Evolutionary conservation across 2,797 vertebrate genomes (phyloP), one percentile per base, ranked within the genome.

Genomic region (Peromyscus nudipes): DNA sequence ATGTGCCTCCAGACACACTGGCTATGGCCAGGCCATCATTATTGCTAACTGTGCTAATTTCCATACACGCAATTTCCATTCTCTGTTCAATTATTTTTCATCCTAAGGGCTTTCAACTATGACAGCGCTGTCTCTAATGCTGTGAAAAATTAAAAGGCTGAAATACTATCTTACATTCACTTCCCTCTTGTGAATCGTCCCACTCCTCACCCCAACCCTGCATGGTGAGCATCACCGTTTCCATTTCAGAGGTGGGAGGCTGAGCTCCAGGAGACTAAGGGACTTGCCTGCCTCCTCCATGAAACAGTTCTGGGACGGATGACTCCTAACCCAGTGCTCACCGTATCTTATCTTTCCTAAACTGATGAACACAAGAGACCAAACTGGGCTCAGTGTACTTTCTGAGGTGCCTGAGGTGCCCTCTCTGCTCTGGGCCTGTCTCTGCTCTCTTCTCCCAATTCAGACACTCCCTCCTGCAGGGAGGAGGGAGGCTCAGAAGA

Each of bases 31-130:
- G 23, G 71, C 64, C 67, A 27, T 67, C 31, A 4, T 91, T 57
- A 80, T 69, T 8, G 87, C 87, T 93, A 92, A 76, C 64, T 0
- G 12, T 34, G 71, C 77, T 85, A 16, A n/a, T 60, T 87, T 89
- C 64, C 88, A 62, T 13, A 91, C 4, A 40, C 3, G 52, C 23
- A 55, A 11, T 95, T 95, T 94, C 91, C 55, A 69, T 31, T 67
- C 52, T 86, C 95, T 88, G 62, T 69, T 86, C 62, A 79, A 85
- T 89, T 75, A 52, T 46, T 62, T 95, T 89, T 82, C 80, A 91
- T 80, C 87, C 81, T 60, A 40, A 93, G 86, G 89, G 71, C 84
- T 95, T 86, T 96, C 88, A 84, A 60, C 40, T 43, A 55, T 82
- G 67, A 65, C 55, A 2, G 49, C 27, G 40, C 62, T 88, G 93